Conservation (phyloP, 2,113 vertebrate genomes). For the Labeo rohita region DNA sequence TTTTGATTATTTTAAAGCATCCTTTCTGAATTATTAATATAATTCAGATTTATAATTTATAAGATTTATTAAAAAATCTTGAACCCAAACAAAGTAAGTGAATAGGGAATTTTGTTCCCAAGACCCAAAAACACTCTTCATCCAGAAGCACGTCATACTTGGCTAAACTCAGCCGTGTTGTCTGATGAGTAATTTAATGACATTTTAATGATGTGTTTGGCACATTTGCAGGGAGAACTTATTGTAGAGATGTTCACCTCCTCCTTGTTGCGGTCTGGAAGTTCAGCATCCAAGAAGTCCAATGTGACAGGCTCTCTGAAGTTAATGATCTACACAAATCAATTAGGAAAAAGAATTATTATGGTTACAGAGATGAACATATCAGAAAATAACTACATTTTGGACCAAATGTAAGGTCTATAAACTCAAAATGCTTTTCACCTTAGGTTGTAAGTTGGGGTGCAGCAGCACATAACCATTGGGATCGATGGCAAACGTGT, state of each 20-base stretch:
- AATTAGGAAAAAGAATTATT: conserved; percentile 2
- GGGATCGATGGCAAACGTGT: conserved; percentile 96
- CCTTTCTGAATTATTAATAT: neutral
- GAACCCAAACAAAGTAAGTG: neutral
- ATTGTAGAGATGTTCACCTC: conserved; percentile 75
- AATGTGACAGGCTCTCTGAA: conserved; percentile 95
- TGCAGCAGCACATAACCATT: conserved; percentile 97
- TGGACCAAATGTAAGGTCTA: neutral
- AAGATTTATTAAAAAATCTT: neutral
- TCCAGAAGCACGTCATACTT: neutral
- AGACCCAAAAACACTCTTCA: neutral
- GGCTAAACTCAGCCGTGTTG: neutral
- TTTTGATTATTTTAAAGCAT: neutral
- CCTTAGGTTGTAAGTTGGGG: conserved; percentile 96
- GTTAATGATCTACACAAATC: conserved; percentile 85
- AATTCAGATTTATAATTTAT: no score
- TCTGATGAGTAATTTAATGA: neutral
- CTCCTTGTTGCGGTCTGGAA: conserved; percentile 93
- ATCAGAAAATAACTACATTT: neutral
- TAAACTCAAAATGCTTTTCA: conserved; percentile 60
- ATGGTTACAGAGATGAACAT: conserved; percentile 44
- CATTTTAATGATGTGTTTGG: neutral
- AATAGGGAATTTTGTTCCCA: neutral
- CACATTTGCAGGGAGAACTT: neutral
- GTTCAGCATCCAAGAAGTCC: conserved; percentile 95